Evolutionary conservation across 92 coral and sea anemone genomes (phyloP).

Genomic region (Micromussa lordhowensis): DNA sequence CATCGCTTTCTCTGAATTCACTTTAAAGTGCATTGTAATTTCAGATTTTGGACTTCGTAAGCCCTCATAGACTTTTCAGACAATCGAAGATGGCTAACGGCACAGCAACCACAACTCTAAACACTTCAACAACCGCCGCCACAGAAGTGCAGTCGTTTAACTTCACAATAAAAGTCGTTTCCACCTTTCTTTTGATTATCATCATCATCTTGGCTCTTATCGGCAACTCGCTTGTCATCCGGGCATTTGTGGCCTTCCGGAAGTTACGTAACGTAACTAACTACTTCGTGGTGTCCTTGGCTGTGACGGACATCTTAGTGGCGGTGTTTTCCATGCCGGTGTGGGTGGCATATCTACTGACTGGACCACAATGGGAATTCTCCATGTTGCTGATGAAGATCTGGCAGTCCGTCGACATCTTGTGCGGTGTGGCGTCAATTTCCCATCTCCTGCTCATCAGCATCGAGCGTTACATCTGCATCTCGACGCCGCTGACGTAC

Average conservation of each 20-base stretch:
- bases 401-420: constrained; percentile 88
- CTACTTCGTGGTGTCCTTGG: constrained; percentile 81
- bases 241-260: constrained; percentile 78
- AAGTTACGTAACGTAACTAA: constrained; percentile 85
- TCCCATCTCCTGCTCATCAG: constrained; percentile 85
- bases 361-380: constrained; percentile 80
- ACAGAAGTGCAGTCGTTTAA: constrained; percentile 41
- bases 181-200: constrained; percentile 67
- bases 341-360: constrained; percentile 84
- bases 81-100: constrained; percentile 6
- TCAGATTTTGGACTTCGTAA: constrained; percentile 4
- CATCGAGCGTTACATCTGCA: constrained; percentile 90
- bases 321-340: constrained; percentile 93
- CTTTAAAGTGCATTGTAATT: neutral
- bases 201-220: constrained; percentile 74
- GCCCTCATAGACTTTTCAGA: neutral
- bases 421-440: constrained; percentile 91
- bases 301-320: constrained; percentile 83
- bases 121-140: constrained; percentile 2
- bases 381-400: constrained; percentile 59
- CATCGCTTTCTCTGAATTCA: neutral
- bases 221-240: constrained; percentile 82
- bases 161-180: constrained; percentile 61
- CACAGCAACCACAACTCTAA: constrained; percentile 27
- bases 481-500: constrained; percentile 84